These are phyloP conservation scores for Eretmochelys imbricata DNA, from an alignment of 2,113 vertebrate genomes.

Conservation along the genomic window DNA sequence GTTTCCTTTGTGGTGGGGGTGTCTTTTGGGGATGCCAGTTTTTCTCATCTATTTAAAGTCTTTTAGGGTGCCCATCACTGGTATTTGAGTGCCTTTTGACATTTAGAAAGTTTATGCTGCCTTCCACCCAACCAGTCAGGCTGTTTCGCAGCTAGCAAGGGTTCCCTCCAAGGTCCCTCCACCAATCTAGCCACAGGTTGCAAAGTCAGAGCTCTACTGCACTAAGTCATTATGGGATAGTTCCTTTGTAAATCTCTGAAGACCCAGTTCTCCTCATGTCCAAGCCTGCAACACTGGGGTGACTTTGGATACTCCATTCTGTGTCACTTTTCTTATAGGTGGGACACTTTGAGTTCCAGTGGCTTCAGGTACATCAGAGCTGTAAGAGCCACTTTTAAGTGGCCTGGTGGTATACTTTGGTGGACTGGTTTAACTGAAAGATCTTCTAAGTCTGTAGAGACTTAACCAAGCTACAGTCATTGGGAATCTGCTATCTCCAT, in stretches of 20 bases:
- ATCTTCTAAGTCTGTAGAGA: not conserved
- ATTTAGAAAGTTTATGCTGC: not conserved
- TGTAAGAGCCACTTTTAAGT: not conserved
- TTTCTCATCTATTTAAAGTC: not conserved
- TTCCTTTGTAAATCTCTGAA: not conserved
- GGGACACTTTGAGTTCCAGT: not conserved
- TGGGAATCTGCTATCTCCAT: not conserved
- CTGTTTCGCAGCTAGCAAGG: not conserved
- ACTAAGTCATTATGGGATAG: not conserved
- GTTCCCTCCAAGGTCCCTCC: accelerated
- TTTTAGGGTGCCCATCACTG: not conserved
- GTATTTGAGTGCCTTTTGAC: not conserved
- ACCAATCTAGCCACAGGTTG: not conserved
- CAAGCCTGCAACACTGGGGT: not conserved
- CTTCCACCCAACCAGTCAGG: not conserved
- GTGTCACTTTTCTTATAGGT: not conserved
- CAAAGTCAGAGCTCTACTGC: not conserved
- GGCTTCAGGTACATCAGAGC: not conserved
- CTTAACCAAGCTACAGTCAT: not conserved
- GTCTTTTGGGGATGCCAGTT: not conserved
- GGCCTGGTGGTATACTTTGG: not conserved
- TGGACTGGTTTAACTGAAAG: not conserved
- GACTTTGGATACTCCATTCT: not conserved
- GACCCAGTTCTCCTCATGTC: not conserved
- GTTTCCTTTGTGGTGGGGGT: not conserved